phyloP scores from a whole-genome alignment of 2,113 vertebrate species.

The Notiomystis cincta region DNA sequence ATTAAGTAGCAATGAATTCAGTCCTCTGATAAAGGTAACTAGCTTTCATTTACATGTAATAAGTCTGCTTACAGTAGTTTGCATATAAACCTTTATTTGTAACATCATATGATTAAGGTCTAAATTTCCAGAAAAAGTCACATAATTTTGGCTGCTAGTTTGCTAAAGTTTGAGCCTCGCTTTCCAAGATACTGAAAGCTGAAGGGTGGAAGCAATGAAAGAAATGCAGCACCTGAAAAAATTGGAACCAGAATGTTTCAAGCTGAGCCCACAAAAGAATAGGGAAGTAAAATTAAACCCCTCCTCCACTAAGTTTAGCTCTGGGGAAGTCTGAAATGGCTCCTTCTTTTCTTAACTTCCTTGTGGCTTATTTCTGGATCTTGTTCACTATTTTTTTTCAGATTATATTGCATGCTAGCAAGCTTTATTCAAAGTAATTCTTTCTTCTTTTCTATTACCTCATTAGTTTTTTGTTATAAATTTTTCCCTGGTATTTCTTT shows the following conservation, averaged over 20 bases:
- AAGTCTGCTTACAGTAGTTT: neutral
- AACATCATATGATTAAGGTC: neutral
- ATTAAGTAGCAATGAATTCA: neutral
- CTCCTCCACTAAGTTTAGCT: neutral
- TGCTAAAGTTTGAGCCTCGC: neutral
- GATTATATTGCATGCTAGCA: neutral
- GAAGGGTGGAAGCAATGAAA: neutral
- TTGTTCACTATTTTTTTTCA: neutral
- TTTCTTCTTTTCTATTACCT: neutral
- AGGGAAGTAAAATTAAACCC: neutral
- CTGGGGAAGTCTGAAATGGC: neutral
- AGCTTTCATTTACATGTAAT: neutral
- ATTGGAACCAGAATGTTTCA: neutral
- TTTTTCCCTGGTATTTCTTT: neutral
- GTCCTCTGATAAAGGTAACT: neutral
- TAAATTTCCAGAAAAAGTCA: neutral
- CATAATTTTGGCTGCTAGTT: neutral
- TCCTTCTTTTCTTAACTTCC: conserved; percentile 30
- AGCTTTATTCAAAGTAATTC: neutral
- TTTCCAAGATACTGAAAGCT: neutral
- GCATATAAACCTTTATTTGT: neutral
- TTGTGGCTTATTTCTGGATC: neutral
- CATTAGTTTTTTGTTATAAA: neutral
- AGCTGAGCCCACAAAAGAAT: neutral
- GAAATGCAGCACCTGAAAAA: neutral